A percentile compares a stretch with the other conserved stretches of the same genome.
Conservation (phyloP, 2,888 invertebrate genomes). For the Amphipyra berbera region DNA sequence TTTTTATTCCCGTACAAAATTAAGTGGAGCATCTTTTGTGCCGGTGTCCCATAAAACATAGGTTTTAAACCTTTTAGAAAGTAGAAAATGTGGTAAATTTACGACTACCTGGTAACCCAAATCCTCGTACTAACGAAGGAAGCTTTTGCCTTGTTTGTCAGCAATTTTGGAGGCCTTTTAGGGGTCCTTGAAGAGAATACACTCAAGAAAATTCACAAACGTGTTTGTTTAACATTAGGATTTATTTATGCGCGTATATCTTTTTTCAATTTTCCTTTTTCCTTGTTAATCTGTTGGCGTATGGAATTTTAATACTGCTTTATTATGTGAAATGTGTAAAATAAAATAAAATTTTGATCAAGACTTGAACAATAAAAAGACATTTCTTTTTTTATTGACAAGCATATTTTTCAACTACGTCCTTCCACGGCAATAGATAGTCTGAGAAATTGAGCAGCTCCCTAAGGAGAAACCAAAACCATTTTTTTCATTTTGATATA, state of each 20-base stretch:
- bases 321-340: too few relatives aligned
- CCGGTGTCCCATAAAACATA: slow-evolving; percentile 15
- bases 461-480: slow-evolving; percentile 16
- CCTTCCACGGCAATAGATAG: neutral
- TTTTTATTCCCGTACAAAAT: slow-evolving; percentile 16
- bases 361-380: too few relatives aligned
- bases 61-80: slow-evolving; percentile 10
- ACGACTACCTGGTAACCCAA: slow-evolving; percentile 15
- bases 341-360: too few relatives aligned
- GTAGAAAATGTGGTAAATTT: slow-evolving; percentile 14
- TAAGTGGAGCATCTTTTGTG: slow-evolving; percentile 1
- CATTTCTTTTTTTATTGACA: too few relatives aligned
- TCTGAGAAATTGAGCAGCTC: slow-evolving; percentile 13
- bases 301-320: too few relatives aligned
- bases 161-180: slow-evolving; percentile 5
- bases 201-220: neutral
- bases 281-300: too few relatives aligned
- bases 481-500: slow-evolving; percentile 36
- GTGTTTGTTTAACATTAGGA: neutral
- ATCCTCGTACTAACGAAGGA: slow-evolving; percentile 22
- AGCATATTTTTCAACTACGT: neutral
- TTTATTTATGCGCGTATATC: neutral
- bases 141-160: slow-evolving; percentile 23
- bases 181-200: neutral
- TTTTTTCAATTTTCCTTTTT: too few relatives aligned